These are phyloP conservation scores for Reinhardtius hippoglossoides DNA, from an alignment of 2,113 vertebrate species.

Conservation along the genomic window DNA sequence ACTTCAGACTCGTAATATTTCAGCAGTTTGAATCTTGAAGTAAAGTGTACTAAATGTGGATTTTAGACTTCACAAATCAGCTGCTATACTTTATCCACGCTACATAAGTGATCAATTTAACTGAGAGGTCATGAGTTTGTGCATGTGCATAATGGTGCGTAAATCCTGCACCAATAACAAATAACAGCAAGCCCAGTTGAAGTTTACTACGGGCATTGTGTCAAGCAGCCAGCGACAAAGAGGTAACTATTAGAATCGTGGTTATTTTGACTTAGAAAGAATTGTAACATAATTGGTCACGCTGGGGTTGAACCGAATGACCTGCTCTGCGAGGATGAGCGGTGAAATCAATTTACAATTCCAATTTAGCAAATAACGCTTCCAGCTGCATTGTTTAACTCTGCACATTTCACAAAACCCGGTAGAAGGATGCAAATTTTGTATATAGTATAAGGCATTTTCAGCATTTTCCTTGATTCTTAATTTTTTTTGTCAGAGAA, in stretches of 20 bases:
- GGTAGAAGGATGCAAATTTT: no score
- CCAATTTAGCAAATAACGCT: no score
- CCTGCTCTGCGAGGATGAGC: no score
- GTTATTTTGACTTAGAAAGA: neutral
- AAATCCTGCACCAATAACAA: conserved; percentile 7
- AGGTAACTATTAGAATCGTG: neutral
- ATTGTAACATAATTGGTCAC: neutral
- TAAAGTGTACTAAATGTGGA: conserved; percentile 18
- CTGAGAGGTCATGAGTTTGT: conserved; percentile 41
- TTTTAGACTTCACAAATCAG: conserved; percentile 35
- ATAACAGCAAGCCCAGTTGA: neutral
- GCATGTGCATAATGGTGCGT: neutral
- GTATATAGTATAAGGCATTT: no score
- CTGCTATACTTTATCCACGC: conserved; percentile 39
- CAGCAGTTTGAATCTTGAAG: neutral
- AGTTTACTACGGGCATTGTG: neutral
- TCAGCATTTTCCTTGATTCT: no score
- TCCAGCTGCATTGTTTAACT: no score
- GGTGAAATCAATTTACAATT: no score
- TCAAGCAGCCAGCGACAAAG: neutral
- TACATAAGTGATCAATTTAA: conserved; percentile 5
- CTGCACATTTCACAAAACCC: no score
- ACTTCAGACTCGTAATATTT: neutral
- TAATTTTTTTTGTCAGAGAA: no score
- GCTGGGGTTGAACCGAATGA: neutral